Base-by-base conservation (phyloP, 2,113 vertebrate genomes). In the Chitala chitala region DNA sequence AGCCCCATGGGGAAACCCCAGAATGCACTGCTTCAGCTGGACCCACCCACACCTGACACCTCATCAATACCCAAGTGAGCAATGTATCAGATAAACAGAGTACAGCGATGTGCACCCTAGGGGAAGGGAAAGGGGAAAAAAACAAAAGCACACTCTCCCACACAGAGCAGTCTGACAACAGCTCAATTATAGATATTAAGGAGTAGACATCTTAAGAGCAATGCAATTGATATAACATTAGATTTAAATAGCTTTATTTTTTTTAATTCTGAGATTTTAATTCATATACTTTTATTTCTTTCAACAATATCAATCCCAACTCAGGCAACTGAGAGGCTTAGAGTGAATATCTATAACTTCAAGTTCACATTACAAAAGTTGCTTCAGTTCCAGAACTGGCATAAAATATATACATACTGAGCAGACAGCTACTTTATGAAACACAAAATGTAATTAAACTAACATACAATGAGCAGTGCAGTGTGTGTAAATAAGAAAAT, bases 391-490 rank as follows among this genome's bases (percentile, higher is more conserved):
- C 29, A 50, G 42, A 72, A 71, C 69, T 36, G 66, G 58, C 51
- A 59, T 59, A 58, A 75, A 70, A 75, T 50, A 71, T 64, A 71
- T 44, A 76, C n/a, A 69, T 51, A 74, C 51, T 69, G n/a, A 22
- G 24, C 22, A 29, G 73, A 75, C 12, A 46, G 54, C 29, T 59
- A 31, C 64, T 40, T 64, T 20, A 40, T 53, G 46, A 22, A 59
- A 24, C 31, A 69, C 33, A 70, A 0, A 70, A 61, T 56, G 68
- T 22, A 71, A 38, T 12, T 26, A 59, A 44, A 64, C 20, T 69
- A 76, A 58, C 24, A 44, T 56, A 68, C 46, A 74, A 54, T 48
- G 26, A 58, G 46, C 65, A 69, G 65, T 31, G 33, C 59, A 75
- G 51, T 24, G 69, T 26, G 40, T 69, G 46, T 17, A 48, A 69